Base-by-base conservation (phyloP, 2,888 invertebrate genomes). In the Leptinotarsa rubiginosa region DNA sequence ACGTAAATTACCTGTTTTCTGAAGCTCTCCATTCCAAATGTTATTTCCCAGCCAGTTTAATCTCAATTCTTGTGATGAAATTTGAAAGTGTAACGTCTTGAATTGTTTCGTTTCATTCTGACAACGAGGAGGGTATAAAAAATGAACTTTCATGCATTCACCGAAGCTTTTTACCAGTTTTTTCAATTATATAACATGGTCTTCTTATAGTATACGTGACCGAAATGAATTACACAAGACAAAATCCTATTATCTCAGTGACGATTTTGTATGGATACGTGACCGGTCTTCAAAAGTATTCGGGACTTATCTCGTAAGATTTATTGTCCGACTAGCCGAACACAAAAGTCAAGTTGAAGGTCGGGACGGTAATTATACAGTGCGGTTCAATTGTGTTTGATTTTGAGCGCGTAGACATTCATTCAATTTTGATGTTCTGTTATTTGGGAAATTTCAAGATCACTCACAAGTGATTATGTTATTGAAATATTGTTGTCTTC, bases 241-340 rank as follows among this genome's bases (percentile, higher is more conserved):
- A 49, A 69, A 75, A 75, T 75, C 75, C 72, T 65, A 75, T 75
- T 73, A 73, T 75, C 75, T 66, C 64, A 64, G 73, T 69, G 75
- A 75, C 72, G 72, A 75, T 70, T 73, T 64, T 16, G 62, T 72
- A 70, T 62, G 68, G 54, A 65, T 65, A 77, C 77, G 77, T 77
- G 74, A 74, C 72, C 68, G 72, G 68, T 76, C 70, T 72, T 65
- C 69, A 64, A 62, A 73, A 47, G 41, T 56, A 52, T 65, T 22
- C 31, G 49, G 59, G 71, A 70, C 70, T 77, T 73, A 73, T 74
- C 77, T 73, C 56, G 56, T 47, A 67, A 75, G 72, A 77, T 77
- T 77, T 77, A 77, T 77, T 68, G 59, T 64, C 49, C 69, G 70
- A 22, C 70, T 49, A 52, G 49, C 52, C 54, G 68, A 65, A 52